Evolutionary conservation across 2,113 vertebrate genomes (phyloP).

Genomic region (Eira barbara): DNA sequence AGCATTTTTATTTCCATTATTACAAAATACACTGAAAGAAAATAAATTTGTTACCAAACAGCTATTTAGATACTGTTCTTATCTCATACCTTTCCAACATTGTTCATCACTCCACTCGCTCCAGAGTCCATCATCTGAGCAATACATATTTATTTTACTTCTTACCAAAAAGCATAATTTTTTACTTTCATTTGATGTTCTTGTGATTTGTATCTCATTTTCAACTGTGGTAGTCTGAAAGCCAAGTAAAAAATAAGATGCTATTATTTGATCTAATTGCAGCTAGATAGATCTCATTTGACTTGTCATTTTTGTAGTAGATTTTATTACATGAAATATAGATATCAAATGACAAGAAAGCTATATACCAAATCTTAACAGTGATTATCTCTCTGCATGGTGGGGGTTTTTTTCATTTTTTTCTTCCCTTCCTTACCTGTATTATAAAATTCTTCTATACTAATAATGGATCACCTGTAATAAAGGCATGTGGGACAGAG

Average conservation of each 20-base stretch:
- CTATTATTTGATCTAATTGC: neutral
- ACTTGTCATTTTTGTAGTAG: neutral
- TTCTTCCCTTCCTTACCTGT: neutral
- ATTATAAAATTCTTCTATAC: neutral
- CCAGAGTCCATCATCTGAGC: conserved; percentile 84
- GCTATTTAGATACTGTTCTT: neutral
- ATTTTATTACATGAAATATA: neutral
- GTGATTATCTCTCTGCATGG: neutral
- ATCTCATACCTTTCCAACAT: conserved; percentile 80
- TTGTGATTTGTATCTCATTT: conserved; percentile 71
- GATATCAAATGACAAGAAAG: neutral
- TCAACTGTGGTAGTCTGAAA: conserved; percentile 76
- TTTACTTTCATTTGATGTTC: conserved; percentile 65
- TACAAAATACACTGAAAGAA: neutral
- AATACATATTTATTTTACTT: conserved; percentile 80
- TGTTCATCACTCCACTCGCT: conserved; percentile 82
- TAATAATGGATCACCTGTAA: neutral
- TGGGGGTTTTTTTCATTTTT: neutral
- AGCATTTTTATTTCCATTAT: neutral
- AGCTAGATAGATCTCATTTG: neutral
- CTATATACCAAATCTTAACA: neutral
- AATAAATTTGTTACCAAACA: neutral
- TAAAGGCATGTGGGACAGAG: neutral
- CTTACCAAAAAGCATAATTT: conserved; percentile 79
- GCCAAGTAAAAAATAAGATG: conserved; percentile 20